A percentile compares a stretch with the other conserved stretches of the same genome.
Conservation (phyloP, 2,797 vertebrate species). For the Notamacropus eugenii region DNA sequence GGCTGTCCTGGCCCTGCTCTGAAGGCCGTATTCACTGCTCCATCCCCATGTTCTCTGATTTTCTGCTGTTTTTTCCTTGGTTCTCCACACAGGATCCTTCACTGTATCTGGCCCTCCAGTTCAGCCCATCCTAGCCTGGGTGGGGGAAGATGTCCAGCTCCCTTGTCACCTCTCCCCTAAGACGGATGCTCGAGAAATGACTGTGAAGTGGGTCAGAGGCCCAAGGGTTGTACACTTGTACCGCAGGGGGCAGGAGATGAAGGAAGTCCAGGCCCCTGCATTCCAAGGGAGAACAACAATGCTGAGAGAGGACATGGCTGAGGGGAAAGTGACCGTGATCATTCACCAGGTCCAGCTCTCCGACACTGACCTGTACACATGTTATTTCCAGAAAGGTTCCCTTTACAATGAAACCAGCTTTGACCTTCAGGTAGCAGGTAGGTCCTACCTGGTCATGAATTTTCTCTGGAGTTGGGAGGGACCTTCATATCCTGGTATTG, state of each 20-base stretch:
- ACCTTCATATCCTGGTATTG: too few relatives aligned
- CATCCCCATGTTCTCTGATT: too few relatives aligned
- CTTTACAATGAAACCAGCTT: not conserved
- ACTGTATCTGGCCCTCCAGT: not conserved
- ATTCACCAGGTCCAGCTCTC: not conserved
- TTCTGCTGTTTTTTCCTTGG: too few relatives aligned
- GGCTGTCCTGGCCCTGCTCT: not conserved
- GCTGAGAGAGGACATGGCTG: not conserved
- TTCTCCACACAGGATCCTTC: not conserved
- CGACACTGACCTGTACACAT: not conserved
- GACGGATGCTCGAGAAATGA: too few relatives aligned
- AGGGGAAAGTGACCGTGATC: not conserved
- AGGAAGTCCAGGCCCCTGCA: not conserved
- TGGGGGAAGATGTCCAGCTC: not conserved
- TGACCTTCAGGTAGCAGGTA: constrained; percentile 4
- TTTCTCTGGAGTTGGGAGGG: too few relatives aligned
- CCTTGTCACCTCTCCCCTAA: not conserved
- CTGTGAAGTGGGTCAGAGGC: not conserved
- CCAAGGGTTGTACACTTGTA: not conserved
- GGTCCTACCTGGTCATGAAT: not conserved
- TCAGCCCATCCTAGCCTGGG: not conserved
- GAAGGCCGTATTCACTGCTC: too few relatives aligned
- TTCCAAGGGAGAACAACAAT: not conserved
- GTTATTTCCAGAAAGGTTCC: not conserved
- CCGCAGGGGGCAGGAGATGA: not conserved